Base-by-base conservation (phyloP, 2,888 invertebrate genomes). In the Pyrocoelia pectoralis region DNA sequence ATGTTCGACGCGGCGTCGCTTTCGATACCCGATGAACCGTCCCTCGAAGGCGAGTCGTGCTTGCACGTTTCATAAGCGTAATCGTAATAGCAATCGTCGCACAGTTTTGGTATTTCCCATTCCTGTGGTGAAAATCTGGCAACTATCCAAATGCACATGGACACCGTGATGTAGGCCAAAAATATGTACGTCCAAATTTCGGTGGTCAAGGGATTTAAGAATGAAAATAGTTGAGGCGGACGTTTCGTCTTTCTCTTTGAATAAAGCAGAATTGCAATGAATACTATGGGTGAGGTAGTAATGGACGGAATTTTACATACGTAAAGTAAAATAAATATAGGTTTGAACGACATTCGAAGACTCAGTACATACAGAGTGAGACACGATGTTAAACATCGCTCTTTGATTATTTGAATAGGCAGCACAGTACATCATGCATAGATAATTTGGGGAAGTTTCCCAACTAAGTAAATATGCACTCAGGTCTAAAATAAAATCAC, bases 111-210 rank as follows among this genome's bases (percentile, higher is more conserved):
- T 72, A 87, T 85, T 72, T 88, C 87, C 91, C 91, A 92, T 81
- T 95, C 94, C 77, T 89, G 88, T 8, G 95, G 94, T 18, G 92
- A 91, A 80, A 95, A 92, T 68, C 92, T 84, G 46, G 94, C 94
- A 69, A 94, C 89, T 71, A 94, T 88, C 87, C 94, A 95, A 74
- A 95, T 88, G 41, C 91, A 89, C 73, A 91, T 80, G 38, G 90
- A 90, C 68, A 94, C 93, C 72, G 93, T 84, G 64, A 93, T 83
- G 81, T 94, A 95, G 65, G 93, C 93, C 60, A 88, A 88, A 66
- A 89, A 83, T 80, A 92, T 89, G 78, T 89, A 89, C 66, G 93
- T 82, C 94, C 95, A 95, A 75, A 95, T 94, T 80, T 94, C 91
- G 70, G 90, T 85, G 1, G 93, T 92, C 70, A 95, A 84, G 4